phyloP scores from a whole-genome alignment of 2,888 invertebrate genomes.

The Drosophila paracracens region DNA sequence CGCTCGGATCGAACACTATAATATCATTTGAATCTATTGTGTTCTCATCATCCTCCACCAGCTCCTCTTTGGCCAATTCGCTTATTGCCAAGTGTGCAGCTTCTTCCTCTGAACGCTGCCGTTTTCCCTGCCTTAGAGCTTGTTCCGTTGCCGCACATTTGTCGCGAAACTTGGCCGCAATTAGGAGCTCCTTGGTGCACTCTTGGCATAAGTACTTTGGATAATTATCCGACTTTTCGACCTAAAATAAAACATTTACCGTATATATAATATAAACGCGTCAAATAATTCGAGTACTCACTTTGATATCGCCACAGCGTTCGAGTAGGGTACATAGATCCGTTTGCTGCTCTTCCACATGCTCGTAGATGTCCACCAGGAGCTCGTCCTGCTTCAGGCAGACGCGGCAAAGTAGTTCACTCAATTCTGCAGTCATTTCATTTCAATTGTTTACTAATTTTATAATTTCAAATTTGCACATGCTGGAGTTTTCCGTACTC shows the following conservation, averaged over 20 bases:
- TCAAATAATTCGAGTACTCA: constrained; percentile 23
- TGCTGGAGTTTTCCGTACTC: neutral
- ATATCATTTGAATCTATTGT: constrained; percentile 18
- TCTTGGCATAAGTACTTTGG: constrained; percentile 82
- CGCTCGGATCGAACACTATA: constrained; percentile 53
- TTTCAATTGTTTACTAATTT: neutral
- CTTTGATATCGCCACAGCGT: constrained; percentile 75
- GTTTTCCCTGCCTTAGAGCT: constrained; percentile 36
- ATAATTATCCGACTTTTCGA: constrained; percentile 67
- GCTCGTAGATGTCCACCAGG: constrained; percentile 81
- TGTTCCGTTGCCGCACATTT: constrained; percentile 78
- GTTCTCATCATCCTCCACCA: neutral
- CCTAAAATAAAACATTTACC: constrained; percentile 54
- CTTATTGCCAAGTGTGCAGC: neutral
- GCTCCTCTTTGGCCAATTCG: constrained; percentile 2
- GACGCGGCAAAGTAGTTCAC: constrained; percentile 79
- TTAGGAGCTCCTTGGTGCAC: constrained; percentile 82
- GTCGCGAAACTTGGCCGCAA: constrained; percentile 80
- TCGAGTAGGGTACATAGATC: constrained; percentile 76
- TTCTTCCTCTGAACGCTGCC: neutral
- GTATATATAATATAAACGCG: neutral
- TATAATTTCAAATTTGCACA: constrained; percentile 3
- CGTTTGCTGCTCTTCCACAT: constrained; percentile 77
- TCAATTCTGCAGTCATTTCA: constrained; percentile 49
- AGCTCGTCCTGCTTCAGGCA: constrained; percentile 80